phyloP scores from a whole-genome alignment of 2,113 vertebrate genomes.

The Peucedramus taeniatus region DNA sequence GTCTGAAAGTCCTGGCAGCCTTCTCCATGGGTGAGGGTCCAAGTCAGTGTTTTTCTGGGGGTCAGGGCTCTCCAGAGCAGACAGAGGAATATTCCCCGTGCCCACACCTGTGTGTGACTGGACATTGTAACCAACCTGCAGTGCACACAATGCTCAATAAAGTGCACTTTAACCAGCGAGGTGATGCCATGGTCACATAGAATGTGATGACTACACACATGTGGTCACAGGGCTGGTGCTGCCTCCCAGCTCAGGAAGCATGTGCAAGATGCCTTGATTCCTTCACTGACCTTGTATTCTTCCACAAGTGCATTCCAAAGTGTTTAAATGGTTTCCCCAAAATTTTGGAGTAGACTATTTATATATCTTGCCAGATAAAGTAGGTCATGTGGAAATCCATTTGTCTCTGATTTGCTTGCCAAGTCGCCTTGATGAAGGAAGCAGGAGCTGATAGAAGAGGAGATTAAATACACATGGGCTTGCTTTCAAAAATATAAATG shows the following conservation, averaged over 20 bases:
- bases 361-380: not conserved
- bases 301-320: not conserved
- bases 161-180: fast-evolving
- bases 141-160: not conserved
- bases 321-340: not conserved
- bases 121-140: not conserved
- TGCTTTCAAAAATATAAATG: not conserved
- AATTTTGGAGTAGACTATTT: not conserved
- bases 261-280: not conserved
- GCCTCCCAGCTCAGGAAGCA: not conserved
- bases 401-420: conserved; percentile 8
- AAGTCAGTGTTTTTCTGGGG: too few species aligned
- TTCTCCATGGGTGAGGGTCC: too few species aligned
- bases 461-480: conserved; percentile 4
- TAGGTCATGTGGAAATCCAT: conserved; percentile 30
- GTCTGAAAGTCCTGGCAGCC: too few species aligned
- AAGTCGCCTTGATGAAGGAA: not conserved
- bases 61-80: too few species aligned
- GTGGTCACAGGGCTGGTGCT: fast-evolving
- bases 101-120: too few species aligned
- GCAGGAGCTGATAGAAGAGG: conserved; percentile 15
- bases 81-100: too few species aligned
- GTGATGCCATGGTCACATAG: not conserved
- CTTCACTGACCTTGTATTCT: not conserved
- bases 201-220: fast-evolving